These are phyloP conservation scores for Saimiri boliviensis DNA, from an alignment of 2,113 vertebrate genomes.

Conservation along the genomic window DNA sequence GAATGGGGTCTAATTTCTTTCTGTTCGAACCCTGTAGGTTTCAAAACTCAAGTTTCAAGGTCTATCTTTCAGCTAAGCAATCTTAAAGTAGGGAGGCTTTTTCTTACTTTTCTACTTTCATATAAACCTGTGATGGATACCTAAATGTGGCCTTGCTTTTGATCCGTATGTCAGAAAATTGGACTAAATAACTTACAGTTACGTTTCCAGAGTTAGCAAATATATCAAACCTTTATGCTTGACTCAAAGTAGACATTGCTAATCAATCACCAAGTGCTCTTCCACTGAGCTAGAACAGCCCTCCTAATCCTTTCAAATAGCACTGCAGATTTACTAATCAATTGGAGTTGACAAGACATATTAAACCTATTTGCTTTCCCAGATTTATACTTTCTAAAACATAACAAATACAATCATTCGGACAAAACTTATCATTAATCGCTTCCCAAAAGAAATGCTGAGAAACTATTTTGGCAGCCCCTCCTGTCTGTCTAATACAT, in stretches of 20 bases:
- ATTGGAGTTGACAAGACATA: background rate
- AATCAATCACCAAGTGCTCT: conserved; percentile 36
- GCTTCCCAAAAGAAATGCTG: conserved; percentile 26
- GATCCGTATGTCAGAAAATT: conserved; percentile 46
- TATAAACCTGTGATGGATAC: conserved; percentile 33
- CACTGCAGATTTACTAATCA: conserved; percentile 43
- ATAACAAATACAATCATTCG: conserved; percentile 32
- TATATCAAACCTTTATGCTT: background rate
- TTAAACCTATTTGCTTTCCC: conserved; percentile 47
- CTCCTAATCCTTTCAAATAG: background rate
- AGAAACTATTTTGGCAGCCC: background rate
- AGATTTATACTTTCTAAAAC: conserved; percentile 53
- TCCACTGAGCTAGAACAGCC: background rate
- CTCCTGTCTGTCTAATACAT: background rate
- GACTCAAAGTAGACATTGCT: conserved; percentile 29
- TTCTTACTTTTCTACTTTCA: background rate
- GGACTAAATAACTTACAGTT: conserved; percentile 38
- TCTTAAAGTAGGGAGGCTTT: background rate
- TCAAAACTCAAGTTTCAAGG: background rate
- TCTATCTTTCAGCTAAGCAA: background rate
- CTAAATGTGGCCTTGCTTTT: background rate
- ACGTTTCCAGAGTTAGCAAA: conserved; percentile 55
- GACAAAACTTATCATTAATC: conserved; percentile 11
- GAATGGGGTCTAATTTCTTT: background rate
- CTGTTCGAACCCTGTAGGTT: background rate